Evolutionary conservation across 2,888 invertebrate genomes (phyloP), one percentile per base, ranked within the genome.

Genomic region (Eupithecia tripunctaria): DNA sequence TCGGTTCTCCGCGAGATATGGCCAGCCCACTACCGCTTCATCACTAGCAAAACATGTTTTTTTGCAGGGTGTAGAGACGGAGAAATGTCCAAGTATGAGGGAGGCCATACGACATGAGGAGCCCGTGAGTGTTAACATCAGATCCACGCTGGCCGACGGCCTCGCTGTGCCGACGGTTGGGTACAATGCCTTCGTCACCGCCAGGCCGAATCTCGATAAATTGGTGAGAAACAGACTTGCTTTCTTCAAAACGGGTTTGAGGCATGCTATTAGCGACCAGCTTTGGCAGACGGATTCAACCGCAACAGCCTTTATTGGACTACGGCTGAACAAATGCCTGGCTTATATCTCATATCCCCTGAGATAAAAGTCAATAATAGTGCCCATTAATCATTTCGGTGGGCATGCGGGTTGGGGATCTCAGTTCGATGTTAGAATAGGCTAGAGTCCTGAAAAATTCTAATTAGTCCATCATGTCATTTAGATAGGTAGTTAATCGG

Each of bases 111-210:
- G 96, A 82, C 95, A 95, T 60, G 96, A 96, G 0, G 95, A 96
- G 72, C 98, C 98, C 0, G 93, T 96, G 0, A 93, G 95, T 77
- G 96, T 97, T 10, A 94, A 95, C 62, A 96, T 96, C 67, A 91
- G 95, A 66, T 96, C 97, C 6, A 98, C 98, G 0, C 89, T 98
- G 69, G 98, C 98, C 0, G 98, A 98, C 90, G 98, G 98, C 73
- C 93, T 98, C 69, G 98, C 98, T 0, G 98, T 98, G 0, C 97
- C 98, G 1, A 96, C 96, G 38, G 97, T 98, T 8, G 98, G 98
- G 0, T 97, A 96, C 80, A 98, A 99, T 89, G 97, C 98, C 0
- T 97, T 96, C 85, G 96, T 92, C 60, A 98, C 98, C 0, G 96
- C 97, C 3, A 91, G 95, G 78, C 93, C 96, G 0, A 92, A 97